phyloP scores from a whole-genome alignment of 2,888 invertebrate species.

The Microctonus brassicae region DNA sequence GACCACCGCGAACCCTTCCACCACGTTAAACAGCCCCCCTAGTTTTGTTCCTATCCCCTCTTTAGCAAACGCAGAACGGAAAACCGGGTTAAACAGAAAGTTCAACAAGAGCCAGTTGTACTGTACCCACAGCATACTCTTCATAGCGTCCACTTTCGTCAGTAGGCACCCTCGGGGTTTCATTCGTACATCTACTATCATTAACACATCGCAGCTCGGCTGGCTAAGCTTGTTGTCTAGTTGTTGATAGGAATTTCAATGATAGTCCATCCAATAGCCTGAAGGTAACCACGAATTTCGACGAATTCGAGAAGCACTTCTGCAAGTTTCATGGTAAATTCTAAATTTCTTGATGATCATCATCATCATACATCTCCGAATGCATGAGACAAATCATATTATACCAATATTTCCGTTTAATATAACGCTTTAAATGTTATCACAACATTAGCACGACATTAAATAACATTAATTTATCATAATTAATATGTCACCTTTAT shows the following conservation, averaged over 20 bases:
- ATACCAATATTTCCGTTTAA: not conserved
- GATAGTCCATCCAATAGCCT: constrained; percentile 22
- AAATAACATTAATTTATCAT: too few relatives aligned
- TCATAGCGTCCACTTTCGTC: constrained; percentile 32
- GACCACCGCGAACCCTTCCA: constrained; percentile 31
- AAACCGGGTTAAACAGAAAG: constrained; percentile 51
- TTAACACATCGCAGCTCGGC: constrained; percentile 17
- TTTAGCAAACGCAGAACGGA: constrained; percentile 31
- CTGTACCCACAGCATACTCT: not conserved
- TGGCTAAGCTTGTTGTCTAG: constrained; percentile 15
- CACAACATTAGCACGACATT: not conserved
- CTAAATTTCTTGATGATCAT: not conserved
- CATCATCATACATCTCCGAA: not conserved
- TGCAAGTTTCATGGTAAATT: constrained; percentile 1
- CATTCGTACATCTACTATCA: constrained; percentile 19
- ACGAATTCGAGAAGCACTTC: constrained; percentile 24
- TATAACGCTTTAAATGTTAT: not conserved
- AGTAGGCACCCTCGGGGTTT: constrained; percentile 25
- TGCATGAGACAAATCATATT: not conserved
- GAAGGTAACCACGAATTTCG: constrained; percentile 4
- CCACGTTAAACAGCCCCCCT: constrained; percentile 12
- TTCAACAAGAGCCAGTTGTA: constrained; percentile 25
- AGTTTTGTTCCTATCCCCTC: constrained; percentile 9
- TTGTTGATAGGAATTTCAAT: constrained; percentile 20
- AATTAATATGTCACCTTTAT: too few relatives aligned